phyloP scores from a whole-genome alignment of 2,113 vertebrate species.

The Syngnathus scovelli region DNA sequence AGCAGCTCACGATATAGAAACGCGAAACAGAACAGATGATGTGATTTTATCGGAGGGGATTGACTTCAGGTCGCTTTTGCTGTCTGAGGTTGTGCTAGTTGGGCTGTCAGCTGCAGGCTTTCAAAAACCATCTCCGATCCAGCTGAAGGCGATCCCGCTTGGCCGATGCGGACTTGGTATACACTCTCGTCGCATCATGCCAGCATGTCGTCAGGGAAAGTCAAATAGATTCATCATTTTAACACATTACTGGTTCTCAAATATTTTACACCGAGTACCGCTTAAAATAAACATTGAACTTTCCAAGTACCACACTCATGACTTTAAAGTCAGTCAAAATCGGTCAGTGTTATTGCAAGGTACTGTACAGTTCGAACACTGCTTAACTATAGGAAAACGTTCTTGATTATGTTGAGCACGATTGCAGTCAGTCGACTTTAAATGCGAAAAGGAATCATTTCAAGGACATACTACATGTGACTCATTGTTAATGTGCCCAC shows the following conservation, averaged over 20 bases:
- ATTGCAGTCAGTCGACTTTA: not conserved
- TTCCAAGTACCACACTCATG: too few species aligned
- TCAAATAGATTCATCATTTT: not conserved
- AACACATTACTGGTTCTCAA: not conserved
- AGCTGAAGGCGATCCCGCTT: constrained; percentile 93
- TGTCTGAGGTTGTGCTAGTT: constrained; percentile 81
- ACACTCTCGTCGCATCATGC: constrained; percentile 9
- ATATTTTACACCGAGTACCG: too few species aligned
- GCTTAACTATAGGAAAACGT: not conserved
- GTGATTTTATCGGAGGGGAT: constrained; percentile 75
- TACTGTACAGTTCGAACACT: not conserved
- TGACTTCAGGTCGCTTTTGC: constrained; percentile 82
- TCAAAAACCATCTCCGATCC: constrained; percentile 86
- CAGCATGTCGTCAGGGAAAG: not conserved
- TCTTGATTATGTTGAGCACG: not conserved
- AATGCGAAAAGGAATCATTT: not conserved
- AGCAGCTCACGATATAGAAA: constrained; percentile 74
- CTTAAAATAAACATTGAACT: too few species aligned
- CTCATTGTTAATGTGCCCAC: not conserved
- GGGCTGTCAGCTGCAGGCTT: constrained; percentile 85
- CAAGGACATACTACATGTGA: not conserved
- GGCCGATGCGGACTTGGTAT: constrained; percentile 92
- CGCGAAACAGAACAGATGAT: constrained; percentile 79
- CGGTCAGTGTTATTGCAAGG: too few species aligned
- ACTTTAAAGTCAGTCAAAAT: too few species aligned